Conservation (phyloP, 2,797 vertebrate genomes). For the Hippopotamyrus pictus region DNA sequence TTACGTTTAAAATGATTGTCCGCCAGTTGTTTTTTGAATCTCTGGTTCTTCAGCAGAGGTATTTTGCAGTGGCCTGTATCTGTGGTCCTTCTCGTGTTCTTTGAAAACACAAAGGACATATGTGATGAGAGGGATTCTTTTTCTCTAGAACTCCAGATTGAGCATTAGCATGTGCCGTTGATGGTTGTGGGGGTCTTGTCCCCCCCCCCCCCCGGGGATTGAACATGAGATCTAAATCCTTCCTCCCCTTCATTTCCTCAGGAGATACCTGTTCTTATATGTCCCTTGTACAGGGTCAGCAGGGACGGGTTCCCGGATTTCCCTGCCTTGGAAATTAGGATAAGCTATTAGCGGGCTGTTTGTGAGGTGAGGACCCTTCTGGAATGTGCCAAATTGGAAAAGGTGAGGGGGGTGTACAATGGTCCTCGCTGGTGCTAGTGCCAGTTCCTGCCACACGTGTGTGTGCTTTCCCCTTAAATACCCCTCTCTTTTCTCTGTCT, state of each 20-base stretch:
- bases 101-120: neutral
- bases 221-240: slow-evolving; percentile 29
- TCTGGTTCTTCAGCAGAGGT: neutral
- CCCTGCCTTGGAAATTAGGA: slow-evolving; percentile 69
- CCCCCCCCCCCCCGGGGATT: slow-evolving; percentile 30
- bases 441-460: neutral
- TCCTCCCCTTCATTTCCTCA: slow-evolving; percentile 51
- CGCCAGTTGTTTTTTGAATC: neutral
- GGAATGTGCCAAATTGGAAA: neutral
- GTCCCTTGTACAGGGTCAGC: slow-evolving; percentile 60
- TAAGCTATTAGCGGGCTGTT: slow-evolving; percentile 62
- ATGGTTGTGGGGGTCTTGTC: neutral
- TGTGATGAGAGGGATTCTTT: neutral
- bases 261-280: slow-evolving; percentile 63
- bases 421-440: neutral
- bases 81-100: neutral
- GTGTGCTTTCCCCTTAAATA: slow-evolving; percentile 33
- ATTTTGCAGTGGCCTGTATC: neutral
- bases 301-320: slow-evolving; percentile 68
- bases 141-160: slow-evolving; percentile 48
- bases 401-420: neutral
- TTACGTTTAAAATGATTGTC: neutral
- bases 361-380: slow-evolving; percentile 29
- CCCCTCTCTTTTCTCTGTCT: slow-evolving; percentile 25
- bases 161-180: slow-evolving; percentile 29